Evolutionary conservation across 2,113 vertebrate species (phyloP), one percentile per base, ranked within the genome.

Genomic region (Alaudala cheleensis): DNA sequence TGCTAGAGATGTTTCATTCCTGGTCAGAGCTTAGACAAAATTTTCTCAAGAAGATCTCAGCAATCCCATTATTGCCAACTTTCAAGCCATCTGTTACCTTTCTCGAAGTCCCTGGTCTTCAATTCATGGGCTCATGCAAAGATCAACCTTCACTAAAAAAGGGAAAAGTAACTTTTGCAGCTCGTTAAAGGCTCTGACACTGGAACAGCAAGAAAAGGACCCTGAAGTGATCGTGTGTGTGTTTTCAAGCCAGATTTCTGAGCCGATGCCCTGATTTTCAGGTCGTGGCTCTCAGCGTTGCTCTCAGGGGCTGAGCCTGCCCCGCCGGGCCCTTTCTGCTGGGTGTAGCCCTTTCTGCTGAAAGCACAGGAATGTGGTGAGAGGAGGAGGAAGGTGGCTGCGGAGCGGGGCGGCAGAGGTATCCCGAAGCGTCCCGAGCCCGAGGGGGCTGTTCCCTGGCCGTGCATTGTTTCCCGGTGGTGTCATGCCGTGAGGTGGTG

Each of bases 401-500:
- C 9, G 54, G 77, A 71, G 60, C 6, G 1, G 20, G 20, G 76
- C 53, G 5, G 44, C 34, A 70, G 82, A 82, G 66, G 78, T 62
- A 28, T 66, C 90, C 67, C 37, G 64, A 33, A 90, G 85, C 58
- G 67, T 31, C 66, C 80, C 6, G 76, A 64, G 85, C 51, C 31
- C 2, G 67, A 77, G 64, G 71, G 33, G 69, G 86, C 81, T 51
- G 78, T 86, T 86, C 74, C 81, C 62, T 49, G 60, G 86, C 88
- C 14, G 49, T 31, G 82, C 93, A 88, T 96, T 95, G 91, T 96
- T 96, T 86, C 21, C 74, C 77, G 88, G 73, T 82, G 77, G 74
- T 84, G 88, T 94, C 92, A 88, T 58, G 91, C 93, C 77, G 73
- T 61, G 92, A 94, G 90, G 74, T 85, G 85, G 80, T 97, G 96